Evolutionary conservation across 92 coral and sea anemone species (phyloP).

Genomic region (Paramuricea clavata): DNA sequence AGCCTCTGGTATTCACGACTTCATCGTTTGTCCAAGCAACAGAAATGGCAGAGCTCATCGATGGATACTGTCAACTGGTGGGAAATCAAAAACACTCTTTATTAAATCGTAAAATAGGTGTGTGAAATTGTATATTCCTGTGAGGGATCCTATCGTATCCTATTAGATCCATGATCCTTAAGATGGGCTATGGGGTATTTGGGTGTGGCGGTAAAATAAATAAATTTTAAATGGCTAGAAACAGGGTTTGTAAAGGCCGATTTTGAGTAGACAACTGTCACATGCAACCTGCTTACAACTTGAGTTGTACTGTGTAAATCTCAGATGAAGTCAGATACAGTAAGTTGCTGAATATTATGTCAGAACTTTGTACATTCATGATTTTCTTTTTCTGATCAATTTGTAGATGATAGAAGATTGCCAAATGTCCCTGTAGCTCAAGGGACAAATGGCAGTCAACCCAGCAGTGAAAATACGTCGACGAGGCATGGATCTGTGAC

Average conservation of each 20-base stretch:
- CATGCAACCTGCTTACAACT: too few species aligned
- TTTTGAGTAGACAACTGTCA: too few species aligned
- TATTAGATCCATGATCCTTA: neutral
- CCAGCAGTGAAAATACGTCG: neutral
- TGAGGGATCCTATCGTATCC: neutral
- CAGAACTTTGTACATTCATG: neutral
- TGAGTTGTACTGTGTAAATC: too few species aligned
- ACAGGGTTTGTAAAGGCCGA: too few species aligned
- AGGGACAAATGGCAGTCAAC: slow-evolving; percentile 12
- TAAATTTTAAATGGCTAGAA: too few species aligned
- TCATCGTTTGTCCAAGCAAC: slow-evolving; percentile 93
- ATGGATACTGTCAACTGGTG: slow-evolving; percentile 87
- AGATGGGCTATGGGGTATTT: too few species aligned
- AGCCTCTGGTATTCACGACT: slow-evolving; percentile 98
- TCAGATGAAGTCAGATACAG: too few species aligned
- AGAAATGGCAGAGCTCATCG: slow-evolving; percentile 98
- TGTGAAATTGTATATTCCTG: neutral
- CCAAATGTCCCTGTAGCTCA: slow-evolving; percentile 28
- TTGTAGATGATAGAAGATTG: slow-evolving; percentile 40
- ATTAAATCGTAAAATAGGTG: slow-evolving; percentile 92
- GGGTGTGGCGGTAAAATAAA: too few species aligned
- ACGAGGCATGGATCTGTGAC: slow-evolving; percentile 24
- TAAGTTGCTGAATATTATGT: too few species aligned
- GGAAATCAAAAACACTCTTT: slow-evolving; percentile 91
- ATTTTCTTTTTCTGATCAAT: neutral